Conservation (phyloP, 2,888 invertebrate genomes). For the Nemapogon koenigi region DNA sequence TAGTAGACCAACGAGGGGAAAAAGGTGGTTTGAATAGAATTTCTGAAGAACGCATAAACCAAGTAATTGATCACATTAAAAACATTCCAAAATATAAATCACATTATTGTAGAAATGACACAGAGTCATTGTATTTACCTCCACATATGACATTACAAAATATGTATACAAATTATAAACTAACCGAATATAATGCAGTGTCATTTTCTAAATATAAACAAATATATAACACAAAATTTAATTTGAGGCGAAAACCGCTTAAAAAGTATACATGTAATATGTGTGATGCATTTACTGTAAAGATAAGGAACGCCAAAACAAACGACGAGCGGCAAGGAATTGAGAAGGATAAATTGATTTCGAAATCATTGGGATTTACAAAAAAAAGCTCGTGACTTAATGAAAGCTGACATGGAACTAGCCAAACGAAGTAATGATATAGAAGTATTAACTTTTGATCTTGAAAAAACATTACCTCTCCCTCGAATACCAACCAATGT, state of each 20-base stretch:
- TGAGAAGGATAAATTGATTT: conserved; percentile 9
- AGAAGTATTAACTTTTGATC: conserved; percentile 14
- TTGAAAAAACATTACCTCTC: conserved; percentile 13
- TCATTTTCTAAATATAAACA: conserved; percentile 6
- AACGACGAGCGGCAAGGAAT: conserved; percentile 7
- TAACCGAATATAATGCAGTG: conserved; percentile 3
- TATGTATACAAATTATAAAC: conserved; percentile 8
- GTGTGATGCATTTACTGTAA: conserved; percentile 10
- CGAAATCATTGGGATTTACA: background rate
- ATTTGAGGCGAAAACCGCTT: conserved; percentile 7
- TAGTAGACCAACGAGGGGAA: background rate
- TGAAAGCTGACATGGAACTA: background rate
- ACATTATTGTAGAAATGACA: conserved; percentile 8
- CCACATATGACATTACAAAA: conserved; percentile 2
- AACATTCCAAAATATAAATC: conserved; percentile 9
- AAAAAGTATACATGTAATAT: conserved; percentile 10
- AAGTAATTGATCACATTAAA: conserved; percentile 3
- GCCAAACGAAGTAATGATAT: conserved; percentile 1
- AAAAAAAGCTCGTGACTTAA: background rate
- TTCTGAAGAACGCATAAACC: background rate
- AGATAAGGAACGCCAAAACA: conserved; percentile 9
- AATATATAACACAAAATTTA: conserved; percentile 10
- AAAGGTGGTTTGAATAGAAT: background rate
- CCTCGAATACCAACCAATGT: conserved; percentile 13
- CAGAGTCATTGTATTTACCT: conserved; percentile 3